Base-by-base conservation (phyloP, 1,140 invertebrate genomes). In the Delia radicum region DNA sequence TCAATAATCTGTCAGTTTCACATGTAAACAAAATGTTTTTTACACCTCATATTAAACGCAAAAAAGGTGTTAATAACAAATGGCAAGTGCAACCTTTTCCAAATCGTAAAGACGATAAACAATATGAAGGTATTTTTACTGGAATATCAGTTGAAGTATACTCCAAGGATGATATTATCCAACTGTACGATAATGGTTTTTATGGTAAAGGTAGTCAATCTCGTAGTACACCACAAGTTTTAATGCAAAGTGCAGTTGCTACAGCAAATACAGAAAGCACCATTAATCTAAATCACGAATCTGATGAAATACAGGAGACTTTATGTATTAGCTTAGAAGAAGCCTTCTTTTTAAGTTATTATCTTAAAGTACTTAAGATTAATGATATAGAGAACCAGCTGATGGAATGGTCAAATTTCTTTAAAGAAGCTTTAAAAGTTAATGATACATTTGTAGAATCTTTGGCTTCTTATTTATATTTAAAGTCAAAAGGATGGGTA, bases 401-500 rank as follows among this genome's bases (percentile, higher is more conserved):
- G 33, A 79, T 95, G 46, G 88, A 83, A 76, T 88, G 92, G 63
- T 79, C 88, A 65, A 82, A 89, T 82, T 92, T 79, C 95, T 92
- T 94, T 80, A 87, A 42, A 80, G 88, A 76, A 94, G 95, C 86
- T 88, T 29, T 86, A 77, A 80, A 89, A 62, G 82, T 82, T 28
- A 89, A 93, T 80, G 79, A 85, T 62, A 85, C 89, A 79, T 97
- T 96, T 88, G 55, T 93, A n/a, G 87, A 89, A 37, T 91, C 90
- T 80, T 95, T 97, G 87, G 89, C 93, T 69, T 92, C 92, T 15
- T 98, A 96, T 88, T 91, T 95, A 87, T 93, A 96, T 87, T 95
- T 93, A 81, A 90, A 94, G 79, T 91, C 92, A 18, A 96, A 95
- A 87, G 94, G 94, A 29, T 98, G 96, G 94, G 89, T 97, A 67